Evolutionary conservation across 2,888 invertebrate species (phyloP).

Genomic region (Agrotis puta): DNA sequence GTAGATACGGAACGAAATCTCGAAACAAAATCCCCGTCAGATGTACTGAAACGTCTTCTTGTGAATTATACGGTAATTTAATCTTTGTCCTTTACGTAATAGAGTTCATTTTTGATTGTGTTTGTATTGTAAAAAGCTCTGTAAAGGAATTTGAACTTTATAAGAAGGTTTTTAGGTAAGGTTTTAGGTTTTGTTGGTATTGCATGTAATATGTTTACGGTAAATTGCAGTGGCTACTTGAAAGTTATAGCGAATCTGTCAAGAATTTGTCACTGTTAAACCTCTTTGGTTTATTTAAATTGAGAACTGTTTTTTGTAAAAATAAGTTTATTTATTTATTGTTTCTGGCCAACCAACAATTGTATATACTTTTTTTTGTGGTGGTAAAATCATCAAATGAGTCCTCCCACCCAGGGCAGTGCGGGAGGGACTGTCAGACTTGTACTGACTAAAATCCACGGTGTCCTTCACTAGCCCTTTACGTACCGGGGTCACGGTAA

Average conservation of each 20-base stretch:
- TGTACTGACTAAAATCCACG: too few relatives aligned
- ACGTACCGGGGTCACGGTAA: too few relatives aligned
- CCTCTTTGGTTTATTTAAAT: slow-evolving; percentile 40
- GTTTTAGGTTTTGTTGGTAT: slow-evolving; percentile 8
- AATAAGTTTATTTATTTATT: too few relatives aligned
- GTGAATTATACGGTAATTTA: slow-evolving; percentile 52
- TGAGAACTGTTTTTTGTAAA: neutral
- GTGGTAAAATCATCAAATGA: too few relatives aligned
- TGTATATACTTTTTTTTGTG: too few relatives aligned
- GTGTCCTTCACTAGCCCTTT: too few relatives aligned
- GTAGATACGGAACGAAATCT: slow-evolving; percentile 70
- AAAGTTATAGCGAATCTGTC: slow-evolving; percentile 59
- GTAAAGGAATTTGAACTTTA: slow-evolving; percentile 34
- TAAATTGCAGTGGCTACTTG: slow-evolving; percentile 64
- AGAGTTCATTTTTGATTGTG: slow-evolving; percentile 42
- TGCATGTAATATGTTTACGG: slow-evolving; percentile 50
- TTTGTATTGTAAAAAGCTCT: neutral
- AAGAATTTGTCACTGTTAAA: slow-evolving; percentile 58
- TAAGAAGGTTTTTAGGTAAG: neutral
- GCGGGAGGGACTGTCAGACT: too few relatives aligned
- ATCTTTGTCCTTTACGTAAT: slow-evolving; percentile 33
- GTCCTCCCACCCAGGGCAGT: too few relatives aligned
- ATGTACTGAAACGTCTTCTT: slow-evolving; percentile 65
- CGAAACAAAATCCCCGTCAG: slow-evolving; percentile 72
- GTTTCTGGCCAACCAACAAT: too few relatives aligned